A percentile compares a stretch with the other conserved stretches of the same genome.
Evolutionary conservation across 2,888 invertebrate species (phyloP).

Genomic region (Gymnoscelis rufifasciata): DNA sequence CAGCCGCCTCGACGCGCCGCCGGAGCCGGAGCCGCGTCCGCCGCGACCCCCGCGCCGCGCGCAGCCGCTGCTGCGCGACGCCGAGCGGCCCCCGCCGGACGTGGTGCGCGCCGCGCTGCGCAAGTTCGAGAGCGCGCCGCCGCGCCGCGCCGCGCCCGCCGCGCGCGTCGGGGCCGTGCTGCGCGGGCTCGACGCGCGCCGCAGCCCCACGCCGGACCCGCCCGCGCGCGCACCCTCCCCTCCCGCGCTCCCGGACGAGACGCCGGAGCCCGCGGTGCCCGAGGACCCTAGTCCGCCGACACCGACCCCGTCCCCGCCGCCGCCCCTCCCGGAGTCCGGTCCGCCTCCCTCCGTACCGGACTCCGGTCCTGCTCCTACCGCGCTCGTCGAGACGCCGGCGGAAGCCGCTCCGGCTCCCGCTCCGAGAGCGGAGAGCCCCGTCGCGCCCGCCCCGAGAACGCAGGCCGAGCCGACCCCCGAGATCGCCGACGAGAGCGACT

Average conservation of each 20-base stretch:
- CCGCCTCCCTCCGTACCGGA: conserved; percentile 39
- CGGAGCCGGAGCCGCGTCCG: conserved; percentile 61
- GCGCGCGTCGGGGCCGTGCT: conserved; percentile 69
- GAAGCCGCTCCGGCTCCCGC: conserved; percentile 49
- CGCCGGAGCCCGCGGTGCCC: conserved; percentile 25
- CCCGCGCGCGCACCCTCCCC: conserved; percentile 20
- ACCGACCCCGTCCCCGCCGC: conserved; percentile 47
- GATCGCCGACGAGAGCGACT: no score
- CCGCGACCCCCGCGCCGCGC: conserved; percentile 71
- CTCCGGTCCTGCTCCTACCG: no score
- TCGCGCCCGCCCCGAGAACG: neutral
- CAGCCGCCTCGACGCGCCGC: conserved; percentile 83
- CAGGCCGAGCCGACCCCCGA: conserved; percentile 19
- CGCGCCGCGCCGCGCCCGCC: conserved; percentile 72
- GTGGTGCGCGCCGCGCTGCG: conserved; percentile 91
- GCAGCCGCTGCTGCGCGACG: conserved; percentile 71
- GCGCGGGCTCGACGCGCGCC: conserved; percentile 54
- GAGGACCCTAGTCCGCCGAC: conserved; percentile 27
- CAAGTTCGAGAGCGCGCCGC: conserved; percentile 87
- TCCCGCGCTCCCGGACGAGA: neutral
- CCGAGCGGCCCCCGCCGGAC: conserved; percentile 89
- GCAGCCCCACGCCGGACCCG: conserved; percentile 58
- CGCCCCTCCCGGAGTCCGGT: conserved; percentile 18
- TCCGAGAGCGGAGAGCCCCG: neutral
- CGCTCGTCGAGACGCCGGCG: no score